These are phyloP conservation scores for Bos javanicus DNA, from an alignment of 2,113 vertebrate species.

Conservation along the genomic window DNA sequence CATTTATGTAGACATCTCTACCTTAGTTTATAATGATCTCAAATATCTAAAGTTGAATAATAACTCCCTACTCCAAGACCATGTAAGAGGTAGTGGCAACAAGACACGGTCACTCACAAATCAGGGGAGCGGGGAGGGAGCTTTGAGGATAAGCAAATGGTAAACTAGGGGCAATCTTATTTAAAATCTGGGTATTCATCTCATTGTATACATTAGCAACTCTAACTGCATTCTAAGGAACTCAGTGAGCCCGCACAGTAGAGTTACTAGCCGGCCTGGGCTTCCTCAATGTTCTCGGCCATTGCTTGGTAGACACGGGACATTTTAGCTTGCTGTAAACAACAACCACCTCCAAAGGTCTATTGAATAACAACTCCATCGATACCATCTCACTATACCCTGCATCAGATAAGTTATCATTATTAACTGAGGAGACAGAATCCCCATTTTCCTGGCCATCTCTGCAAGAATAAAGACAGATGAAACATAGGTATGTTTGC, in stretches of 20 bases:
- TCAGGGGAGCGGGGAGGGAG: background rate
- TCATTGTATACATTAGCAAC: background rate
- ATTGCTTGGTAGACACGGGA: background rate
- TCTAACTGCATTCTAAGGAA: background rate
- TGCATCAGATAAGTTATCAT: background rate
- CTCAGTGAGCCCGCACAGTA: background rate
- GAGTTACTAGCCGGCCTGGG: background rate
- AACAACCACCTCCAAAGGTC: background rate
- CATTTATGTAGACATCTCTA: background rate
- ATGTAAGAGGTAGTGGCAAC: background rate
- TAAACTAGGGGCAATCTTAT: background rate
- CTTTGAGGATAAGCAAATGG: background rate
- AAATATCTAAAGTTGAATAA: background rate
- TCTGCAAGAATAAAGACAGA: slow-evolving; percentile 1
- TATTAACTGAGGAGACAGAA: background rate
- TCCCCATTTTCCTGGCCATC: background rate
- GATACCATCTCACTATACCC: background rate
- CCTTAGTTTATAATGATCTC: background rate
- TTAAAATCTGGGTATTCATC: background rate
- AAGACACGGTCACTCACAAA: background rate
- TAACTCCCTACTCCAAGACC: background rate
- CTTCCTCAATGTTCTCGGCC: background rate
- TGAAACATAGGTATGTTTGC: slow-evolving; percentile 17
- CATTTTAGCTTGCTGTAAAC: background rate
- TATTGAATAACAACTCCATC: background rate